phyloP scores from a whole-genome alignment of 1,140 invertebrate species.

The Drosophila paulistorum region DNA sequence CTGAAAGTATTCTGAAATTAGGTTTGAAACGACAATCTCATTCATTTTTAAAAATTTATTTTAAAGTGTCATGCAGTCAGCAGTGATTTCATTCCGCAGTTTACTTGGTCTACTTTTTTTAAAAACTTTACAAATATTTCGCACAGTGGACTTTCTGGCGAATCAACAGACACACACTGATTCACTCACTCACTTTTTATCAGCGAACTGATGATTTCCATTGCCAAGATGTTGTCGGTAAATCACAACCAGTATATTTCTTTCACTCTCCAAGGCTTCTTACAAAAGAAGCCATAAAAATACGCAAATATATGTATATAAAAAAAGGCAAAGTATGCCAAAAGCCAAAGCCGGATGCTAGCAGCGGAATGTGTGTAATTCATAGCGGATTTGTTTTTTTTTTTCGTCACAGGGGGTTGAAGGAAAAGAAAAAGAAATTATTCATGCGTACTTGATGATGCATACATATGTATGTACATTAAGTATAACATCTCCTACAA shows the following conservation, averaged over 20 bases:
- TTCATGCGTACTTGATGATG: constrained; percentile 62
- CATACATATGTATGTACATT: constrained; percentile 5
- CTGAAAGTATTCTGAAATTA: constrained; percentile 33
- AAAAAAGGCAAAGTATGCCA: constrained; percentile 44
- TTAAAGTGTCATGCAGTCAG: no score
- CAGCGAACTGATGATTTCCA: constrained; percentile 47
- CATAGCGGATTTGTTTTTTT: constrained; percentile 55
- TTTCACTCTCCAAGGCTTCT: constrained; percentile 6
- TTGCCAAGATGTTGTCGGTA: constrained; percentile 65
- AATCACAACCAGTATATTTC: constrained; percentile 45
- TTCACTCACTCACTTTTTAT: neutral
- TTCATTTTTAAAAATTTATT: no score
- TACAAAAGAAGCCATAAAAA: constrained; percentile 50
- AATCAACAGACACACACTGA: constrained; percentile 5
- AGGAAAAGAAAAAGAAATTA: constrained; percentile 39
- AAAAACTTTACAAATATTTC: constrained; percentile 19
- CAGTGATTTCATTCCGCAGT: neutral
- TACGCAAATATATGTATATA: constrained; percentile 8
- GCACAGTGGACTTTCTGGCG: constrained; percentile 14
- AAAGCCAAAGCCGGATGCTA: constrained; percentile 43
- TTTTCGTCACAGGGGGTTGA: constrained; percentile 16
- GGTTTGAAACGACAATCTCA: no score
- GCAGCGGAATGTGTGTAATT: constrained; percentile 55
- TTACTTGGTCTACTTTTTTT: neutral
- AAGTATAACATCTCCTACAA: constrained; percentile 17